Conservation (phyloP, 2,113 vertebrate genomes). For the Nannobrachium achirus region DNA sequence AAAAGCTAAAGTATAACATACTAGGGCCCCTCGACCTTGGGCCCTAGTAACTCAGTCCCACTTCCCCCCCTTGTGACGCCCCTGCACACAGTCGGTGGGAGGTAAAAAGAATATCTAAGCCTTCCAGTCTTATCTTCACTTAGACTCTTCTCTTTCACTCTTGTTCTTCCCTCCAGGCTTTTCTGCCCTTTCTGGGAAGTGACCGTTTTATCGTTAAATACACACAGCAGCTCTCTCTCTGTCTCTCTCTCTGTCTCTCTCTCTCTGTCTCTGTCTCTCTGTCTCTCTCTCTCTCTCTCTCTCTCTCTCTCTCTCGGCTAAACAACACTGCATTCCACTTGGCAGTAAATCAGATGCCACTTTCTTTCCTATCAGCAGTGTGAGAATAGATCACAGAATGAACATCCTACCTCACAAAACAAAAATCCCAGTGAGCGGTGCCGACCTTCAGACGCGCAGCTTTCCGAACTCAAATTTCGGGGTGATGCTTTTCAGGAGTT, state of each 20-base stretch:
- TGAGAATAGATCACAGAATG: not conserved
- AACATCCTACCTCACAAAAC: too few species aligned
- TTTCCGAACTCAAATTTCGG: too few species aligned
- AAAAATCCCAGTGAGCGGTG: too few species aligned
- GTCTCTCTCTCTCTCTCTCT: conserved; percentile 16
- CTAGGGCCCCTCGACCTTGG: too few species aligned
- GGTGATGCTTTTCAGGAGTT: too few species aligned
- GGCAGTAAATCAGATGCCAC: conserved; percentile 26
- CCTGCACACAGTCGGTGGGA: not conserved
- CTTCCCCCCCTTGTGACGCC: too few species aligned
- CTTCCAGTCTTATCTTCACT: conserved; percentile 52
- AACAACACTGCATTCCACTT: conserved; percentile 43
- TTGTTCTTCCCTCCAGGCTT: too few species aligned
- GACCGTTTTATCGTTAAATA: too few species aligned
- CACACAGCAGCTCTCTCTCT: too few species aligned
- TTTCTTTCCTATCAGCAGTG: conserved; percentile 30
- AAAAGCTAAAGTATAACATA: too few species aligned
- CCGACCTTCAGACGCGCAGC: too few species aligned
- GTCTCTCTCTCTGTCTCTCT: not conserved
- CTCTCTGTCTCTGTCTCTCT: conserved; percentile 1
- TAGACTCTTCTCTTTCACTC: conserved; percentile 11
- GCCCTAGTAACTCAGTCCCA: too few species aligned
- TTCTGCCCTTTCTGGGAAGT: not conserved
- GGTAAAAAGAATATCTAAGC: conserved; percentile 36
- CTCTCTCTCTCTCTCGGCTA: conserved; percentile 1